Evolutionary conservation across 2,888 invertebrate genomes (phyloP).

Genomic region (Palloptera scutellata): DNA sequence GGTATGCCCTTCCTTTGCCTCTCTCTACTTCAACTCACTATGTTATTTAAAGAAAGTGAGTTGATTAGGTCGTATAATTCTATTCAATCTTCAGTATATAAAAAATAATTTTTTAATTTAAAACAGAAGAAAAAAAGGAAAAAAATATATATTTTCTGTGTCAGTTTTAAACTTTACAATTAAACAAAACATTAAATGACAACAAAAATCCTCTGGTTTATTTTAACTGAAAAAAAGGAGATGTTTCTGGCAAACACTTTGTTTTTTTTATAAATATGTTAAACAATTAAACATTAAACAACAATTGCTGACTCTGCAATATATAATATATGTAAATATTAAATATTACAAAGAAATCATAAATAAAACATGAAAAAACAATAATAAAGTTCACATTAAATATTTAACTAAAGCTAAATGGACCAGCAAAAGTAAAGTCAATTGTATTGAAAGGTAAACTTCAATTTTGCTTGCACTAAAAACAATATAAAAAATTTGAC

Average conservation of each 20-base stretch:
- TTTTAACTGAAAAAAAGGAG: neutral
- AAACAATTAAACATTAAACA: conserved; percentile 32
- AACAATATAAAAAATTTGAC: neutral
- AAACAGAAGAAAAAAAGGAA: too few species aligned
- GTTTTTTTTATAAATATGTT: conserved; percentile 23
- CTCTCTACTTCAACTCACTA: too few species aligned
- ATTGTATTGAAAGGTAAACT: neutral
- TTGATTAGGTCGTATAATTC: too few species aligned
- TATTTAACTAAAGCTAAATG: neutral
- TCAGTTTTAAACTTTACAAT: too few species aligned
- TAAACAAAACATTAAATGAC: too few species aligned
- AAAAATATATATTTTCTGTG: too few species aligned
- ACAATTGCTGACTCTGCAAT: conserved; percentile 18
- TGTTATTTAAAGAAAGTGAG: too few species aligned
- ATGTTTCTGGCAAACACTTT: neutral
- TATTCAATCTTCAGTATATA: too few species aligned
- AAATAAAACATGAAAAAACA: conserved; percentile 7
- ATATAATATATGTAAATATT: conserved; percentile 12
- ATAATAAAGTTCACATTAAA: conserved; percentile 21
- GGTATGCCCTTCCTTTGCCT: too few species aligned
- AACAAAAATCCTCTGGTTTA: too few species aligned
- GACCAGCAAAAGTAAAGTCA: neutral
- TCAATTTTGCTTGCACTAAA: neutral
- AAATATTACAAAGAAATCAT: neutral
- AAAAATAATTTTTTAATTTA: too few species aligned